These are phyloP conservation scores for Bibio marci DNA, from an alignment of 2,888 invertebrate genomes.

Conservation along the genomic window DNA sequence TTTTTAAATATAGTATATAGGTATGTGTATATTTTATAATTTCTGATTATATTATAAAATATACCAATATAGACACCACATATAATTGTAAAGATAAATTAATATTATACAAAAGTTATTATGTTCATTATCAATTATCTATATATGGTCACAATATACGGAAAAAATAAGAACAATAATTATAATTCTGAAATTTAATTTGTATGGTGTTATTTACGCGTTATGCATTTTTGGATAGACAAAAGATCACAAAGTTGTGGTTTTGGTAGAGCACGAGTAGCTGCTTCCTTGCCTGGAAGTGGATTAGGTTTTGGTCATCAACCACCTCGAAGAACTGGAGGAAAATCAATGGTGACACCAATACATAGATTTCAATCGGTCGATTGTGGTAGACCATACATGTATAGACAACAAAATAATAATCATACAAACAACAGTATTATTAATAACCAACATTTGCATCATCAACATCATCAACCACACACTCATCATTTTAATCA, in stretches of 20 bases:
- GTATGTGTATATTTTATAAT: too few species aligned
- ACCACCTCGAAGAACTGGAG: slow-evolving; percentile 29
- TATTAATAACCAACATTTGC: too few species aligned
- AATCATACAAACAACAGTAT: slow-evolving; percentile 9
- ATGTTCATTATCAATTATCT: too few species aligned
- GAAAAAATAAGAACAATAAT: too few species aligned
- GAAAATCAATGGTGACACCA: slow-evolving; percentile 52
- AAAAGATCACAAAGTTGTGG: slow-evolving; percentile 63
- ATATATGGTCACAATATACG: too few species aligned
- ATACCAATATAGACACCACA: too few species aligned
- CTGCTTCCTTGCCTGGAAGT: slow-evolving; percentile 45
- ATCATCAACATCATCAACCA: slow-evolving; percentile 5
- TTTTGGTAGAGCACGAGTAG: slow-evolving; percentile 53
- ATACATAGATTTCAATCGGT: slow-evolving; percentile 50
- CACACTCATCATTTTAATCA: not conserved
- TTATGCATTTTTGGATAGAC: slow-evolving; percentile 80
- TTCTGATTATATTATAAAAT: too few species aligned
- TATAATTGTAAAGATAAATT: too few species aligned
- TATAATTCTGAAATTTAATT: too few species aligned
- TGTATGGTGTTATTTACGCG: too few species aligned
- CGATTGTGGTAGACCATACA: slow-evolving; percentile 22
- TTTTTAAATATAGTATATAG: too few species aligned
- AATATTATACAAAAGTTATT: too few species aligned
- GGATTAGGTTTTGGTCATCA: slow-evolving; percentile 31
- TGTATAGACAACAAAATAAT: slow-evolving; percentile 13